These are phyloP conservation scores for Clarias pachynema DNA, from an alignment of 2,797 vertebrate genomes.

Conservation along the genomic window DNA sequence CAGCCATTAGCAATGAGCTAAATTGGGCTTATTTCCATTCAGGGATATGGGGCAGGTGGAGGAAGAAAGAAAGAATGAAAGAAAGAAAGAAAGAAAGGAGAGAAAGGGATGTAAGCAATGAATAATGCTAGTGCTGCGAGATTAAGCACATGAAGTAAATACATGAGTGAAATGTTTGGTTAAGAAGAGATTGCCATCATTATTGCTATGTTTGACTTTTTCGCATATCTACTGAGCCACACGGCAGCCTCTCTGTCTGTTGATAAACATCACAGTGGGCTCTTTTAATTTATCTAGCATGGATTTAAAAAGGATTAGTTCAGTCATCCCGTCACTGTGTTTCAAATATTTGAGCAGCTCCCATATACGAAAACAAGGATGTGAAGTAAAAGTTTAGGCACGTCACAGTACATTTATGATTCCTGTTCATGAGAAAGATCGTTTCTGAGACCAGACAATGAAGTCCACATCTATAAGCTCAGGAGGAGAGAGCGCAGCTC, in stretches of 20 bases:
- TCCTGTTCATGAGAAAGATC: neutral
- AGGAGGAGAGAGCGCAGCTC: neutral
- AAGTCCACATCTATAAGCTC: slow-evolving; percentile 24
- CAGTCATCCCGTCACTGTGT: slow-evolving; percentile 39
- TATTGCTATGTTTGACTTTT: slow-evolving; percentile 45
- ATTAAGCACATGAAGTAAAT: slow-evolving; percentile 51
- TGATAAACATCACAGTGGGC: slow-evolving; percentile 55
- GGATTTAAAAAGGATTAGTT: slow-evolving; percentile 52
- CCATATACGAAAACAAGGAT: slow-evolving; percentile 28
- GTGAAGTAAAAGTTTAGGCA: slow-evolving; percentile 27
- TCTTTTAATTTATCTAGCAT: slow-evolving; percentile 48
- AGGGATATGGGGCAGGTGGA: slow-evolving; percentile 39
- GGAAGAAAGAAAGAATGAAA: neutral
- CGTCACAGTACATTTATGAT: neutral
- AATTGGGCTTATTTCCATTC: slow-evolving; percentile 53
- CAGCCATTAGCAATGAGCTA: slow-evolving; percentile 53
- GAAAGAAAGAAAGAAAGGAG: neutral
- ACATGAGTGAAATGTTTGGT: slow-evolving; percentile 49
- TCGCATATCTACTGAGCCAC: slow-evolving; percentile 46
- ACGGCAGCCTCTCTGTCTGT: slow-evolving; percentile 40
- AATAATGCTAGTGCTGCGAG: slow-evolving; percentile 38
- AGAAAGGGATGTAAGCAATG: slow-evolving; percentile 39
- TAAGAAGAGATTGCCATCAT: slow-evolving; percentile 55
- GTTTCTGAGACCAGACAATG: slow-evolving; percentile 8
- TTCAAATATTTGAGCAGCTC: slow-evolving; percentile 35